Percentiles rank a stretch among this genome's conserved stretches.
Conservation (phyloP, 2,888 invertebrate genomes). For the Gastrophysa polygoni region DNA sequence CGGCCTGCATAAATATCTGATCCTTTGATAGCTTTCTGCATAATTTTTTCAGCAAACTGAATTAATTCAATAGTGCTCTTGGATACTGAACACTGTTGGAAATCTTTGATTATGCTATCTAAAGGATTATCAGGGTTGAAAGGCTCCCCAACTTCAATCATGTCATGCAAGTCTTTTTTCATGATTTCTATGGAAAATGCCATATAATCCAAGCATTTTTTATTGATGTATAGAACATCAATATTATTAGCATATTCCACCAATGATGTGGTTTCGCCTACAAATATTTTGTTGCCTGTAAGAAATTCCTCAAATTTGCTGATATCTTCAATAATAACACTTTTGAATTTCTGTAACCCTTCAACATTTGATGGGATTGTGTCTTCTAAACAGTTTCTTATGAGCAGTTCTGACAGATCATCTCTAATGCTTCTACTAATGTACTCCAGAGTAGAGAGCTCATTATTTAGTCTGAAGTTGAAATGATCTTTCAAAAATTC, state of each 20-base stretch:
- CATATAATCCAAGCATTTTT: slow-evolving; percentile 74
- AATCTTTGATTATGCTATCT: slow-evolving; percentile 57
- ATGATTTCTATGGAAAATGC: slow-evolving; percentile 74
- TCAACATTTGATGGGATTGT: slow-evolving; percentile 78
- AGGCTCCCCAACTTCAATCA: slow-evolving; percentile 63
- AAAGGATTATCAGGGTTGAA: slow-evolving; percentile 58
- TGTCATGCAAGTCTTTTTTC: slow-evolving; percentile 80
- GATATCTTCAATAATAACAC: slow-evolving; percentile 69
- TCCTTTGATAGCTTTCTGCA: slow-evolving; percentile 69
- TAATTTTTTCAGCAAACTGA: slow-evolving; percentile 67
- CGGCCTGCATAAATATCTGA: slow-evolving; percentile 68
- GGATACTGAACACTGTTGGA: slow-evolving; percentile 66
- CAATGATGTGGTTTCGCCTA: slow-evolving; percentile 64
- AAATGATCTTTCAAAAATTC: slow-evolving; percentile 65
- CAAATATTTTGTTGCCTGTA: slow-evolving; percentile 64
- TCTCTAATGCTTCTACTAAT: slow-evolving; percentile 64
- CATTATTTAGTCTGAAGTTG: slow-evolving; percentile 58
- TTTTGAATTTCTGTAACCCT: slow-evolving; percentile 70
- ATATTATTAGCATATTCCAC: slow-evolving; percentile 75
- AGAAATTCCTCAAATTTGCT: slow-evolving; percentile 70
- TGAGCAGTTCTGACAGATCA: slow-evolving; percentile 69
- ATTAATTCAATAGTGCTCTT: slow-evolving; percentile 69
- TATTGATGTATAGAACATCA: slow-evolving; percentile 76
- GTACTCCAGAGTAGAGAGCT: slow-evolving; percentile 61
- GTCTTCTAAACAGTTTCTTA: slow-evolving; percentile 74